A percentile compares a stretch with the other conserved stretches of the same genome.
Evolutionary conservation across 2,113 vertebrate genomes (phyloP).

Genomic region (Plecturocebus donacophilus): DNA sequence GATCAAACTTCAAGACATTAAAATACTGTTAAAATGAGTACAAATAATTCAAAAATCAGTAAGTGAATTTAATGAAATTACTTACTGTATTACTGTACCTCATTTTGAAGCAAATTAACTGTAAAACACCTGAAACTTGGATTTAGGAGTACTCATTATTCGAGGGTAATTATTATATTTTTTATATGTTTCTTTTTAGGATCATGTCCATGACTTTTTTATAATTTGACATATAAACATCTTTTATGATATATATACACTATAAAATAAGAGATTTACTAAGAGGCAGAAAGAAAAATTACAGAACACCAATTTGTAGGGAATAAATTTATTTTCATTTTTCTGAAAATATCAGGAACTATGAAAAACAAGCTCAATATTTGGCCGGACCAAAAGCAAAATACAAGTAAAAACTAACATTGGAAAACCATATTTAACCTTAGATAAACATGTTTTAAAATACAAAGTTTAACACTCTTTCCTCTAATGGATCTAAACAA

Average conservation of each 20-base stretch:
- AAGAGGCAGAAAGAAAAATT: slow-evolving; percentile 45
- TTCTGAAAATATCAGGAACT: slow-evolving; percentile 68
- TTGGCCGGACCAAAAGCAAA: slow-evolving; percentile 46
- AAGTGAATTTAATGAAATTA: background rate
- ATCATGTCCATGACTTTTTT: background rate
- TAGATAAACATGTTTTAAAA: slow-evolving; percentile 29
- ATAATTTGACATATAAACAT: background rate
- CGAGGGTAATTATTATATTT: background rate
- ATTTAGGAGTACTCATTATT: slow-evolving; percentile 5
- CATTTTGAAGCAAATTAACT: slow-evolving; percentile 24
- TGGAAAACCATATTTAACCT: slow-evolving; percentile 25
- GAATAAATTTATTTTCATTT: slow-evolving; percentile 62
- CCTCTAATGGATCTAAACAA: slow-evolving; percentile 24
- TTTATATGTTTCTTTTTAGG: slow-evolving; percentile 6
- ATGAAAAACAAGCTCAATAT: slow-evolving; percentile 53
- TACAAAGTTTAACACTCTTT: background rate
- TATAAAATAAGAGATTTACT: slow-evolving; percentile 31
- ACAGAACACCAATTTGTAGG: slow-evolving; percentile 41
- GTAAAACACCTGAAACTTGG: slow-evolving; percentile 23
- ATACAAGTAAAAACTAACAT: slow-evolving; percentile 46
- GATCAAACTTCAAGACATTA: background rate
- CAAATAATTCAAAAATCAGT: slow-evolving; percentile 25
- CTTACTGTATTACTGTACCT: background rate
- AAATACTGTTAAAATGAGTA: slow-evolving; percentile 2
- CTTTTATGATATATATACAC: background rate